Percentiles rank a stretch among this genome's conserved stretches.
Evolutionary conservation across 2,113 vertebrate species (phyloP).

Genomic region (Bubo blakistoni): DNA sequence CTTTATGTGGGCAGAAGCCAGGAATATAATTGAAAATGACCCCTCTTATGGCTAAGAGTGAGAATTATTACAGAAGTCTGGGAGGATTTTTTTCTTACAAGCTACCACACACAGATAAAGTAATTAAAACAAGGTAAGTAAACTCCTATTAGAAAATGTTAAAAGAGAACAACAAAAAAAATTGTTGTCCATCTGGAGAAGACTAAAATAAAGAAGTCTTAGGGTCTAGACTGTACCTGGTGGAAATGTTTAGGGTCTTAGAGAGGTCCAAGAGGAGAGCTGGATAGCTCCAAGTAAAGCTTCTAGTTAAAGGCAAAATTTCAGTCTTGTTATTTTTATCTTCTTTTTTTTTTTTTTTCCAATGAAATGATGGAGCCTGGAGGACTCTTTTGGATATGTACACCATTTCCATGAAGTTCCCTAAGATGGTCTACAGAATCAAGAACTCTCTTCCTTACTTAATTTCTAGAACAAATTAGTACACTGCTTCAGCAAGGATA

Average conservation of each 20-base stretch:
- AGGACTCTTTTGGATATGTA: neutral
- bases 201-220: neutral
- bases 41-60: neutral
- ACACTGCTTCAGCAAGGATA: neutral
- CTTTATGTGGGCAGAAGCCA: neutral
- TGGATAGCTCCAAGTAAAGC: neutral
- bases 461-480: neutral
- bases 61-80: neutral
- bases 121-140: neutral
- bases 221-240: neutral
- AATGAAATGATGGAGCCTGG: neutral
- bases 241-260: neutral
- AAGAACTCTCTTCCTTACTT: neutral
- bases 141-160: neutral
- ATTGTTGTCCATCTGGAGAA: neutral
- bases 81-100: neutral
- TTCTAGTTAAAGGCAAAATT: neutral
- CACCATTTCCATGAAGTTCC: neutral
- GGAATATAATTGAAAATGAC: neutral
- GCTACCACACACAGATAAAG: neutral
- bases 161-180: neutral
- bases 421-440: neutral
- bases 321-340: neutral
- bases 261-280: neutral
- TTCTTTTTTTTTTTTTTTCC: too few relatives aligned